A percentile compares a stretch with the other conserved stretches of the same genome.
Evolutionary conservation across 1,140 invertebrate genomes (phyloP).

Genomic region (Heliconius eleuchia): DNA sequence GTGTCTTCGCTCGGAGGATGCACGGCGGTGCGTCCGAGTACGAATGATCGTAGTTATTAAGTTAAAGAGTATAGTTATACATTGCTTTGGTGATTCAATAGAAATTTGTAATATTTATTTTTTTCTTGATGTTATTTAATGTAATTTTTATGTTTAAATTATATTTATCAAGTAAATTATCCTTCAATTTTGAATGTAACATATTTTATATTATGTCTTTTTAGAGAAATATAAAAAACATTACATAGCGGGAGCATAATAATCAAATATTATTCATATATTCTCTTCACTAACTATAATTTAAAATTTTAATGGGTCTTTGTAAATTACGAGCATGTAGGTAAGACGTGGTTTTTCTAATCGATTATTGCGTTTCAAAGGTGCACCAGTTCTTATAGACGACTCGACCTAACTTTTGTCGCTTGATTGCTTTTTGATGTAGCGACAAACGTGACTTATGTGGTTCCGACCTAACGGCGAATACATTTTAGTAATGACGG

Average conservation of each 20-base stretch:
- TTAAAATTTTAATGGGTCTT: slow-evolving; percentile 29
- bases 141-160: background rate
- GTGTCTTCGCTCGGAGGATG: slow-evolving; percentile 60
- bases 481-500: slow-evolving; percentile 72
- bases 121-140: background rate
- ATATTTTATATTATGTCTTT: background rate
- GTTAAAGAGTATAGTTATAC: background rate
- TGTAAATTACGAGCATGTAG: slow-evolving; percentile 29
- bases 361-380: slow-evolving; percentile 68
- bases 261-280: background rate
- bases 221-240: too few species aligned
- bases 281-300: background rate
- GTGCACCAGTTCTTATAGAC: slow-evolving; percentile 56
- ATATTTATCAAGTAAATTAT: background rate
- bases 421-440: slow-evolving; percentile 79
- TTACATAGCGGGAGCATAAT: background rate
- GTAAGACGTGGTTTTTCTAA: slow-evolving; percentile 44
- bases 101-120: background rate
- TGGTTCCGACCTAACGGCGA: slow-evolving; percentile 65
- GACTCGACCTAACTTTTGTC: slow-evolving; percentile 68
- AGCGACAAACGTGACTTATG: slow-evolving; percentile 79
- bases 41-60: background rate
- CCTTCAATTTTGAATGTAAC: too few species aligned
- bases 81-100: background rate
- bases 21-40: slow-evolving; percentile 43